These are phyloP conservation scores for Phalacrocorax brasilianus DNA, from an alignment of 2,113 vertebrate species.

Conservation along the genomic window DNA sequence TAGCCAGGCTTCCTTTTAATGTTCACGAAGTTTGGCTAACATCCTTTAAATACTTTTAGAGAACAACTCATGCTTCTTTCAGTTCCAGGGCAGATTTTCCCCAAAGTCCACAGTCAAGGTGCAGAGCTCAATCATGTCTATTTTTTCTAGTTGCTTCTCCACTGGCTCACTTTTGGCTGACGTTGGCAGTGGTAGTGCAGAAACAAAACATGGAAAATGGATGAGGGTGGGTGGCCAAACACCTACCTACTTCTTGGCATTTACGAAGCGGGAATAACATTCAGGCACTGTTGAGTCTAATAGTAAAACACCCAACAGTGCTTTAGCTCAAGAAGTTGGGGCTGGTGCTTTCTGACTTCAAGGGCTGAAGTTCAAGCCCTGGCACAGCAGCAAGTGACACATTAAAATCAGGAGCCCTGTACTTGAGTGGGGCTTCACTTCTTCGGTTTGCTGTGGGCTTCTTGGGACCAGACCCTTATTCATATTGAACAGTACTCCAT, in stretches of 20 bases:
- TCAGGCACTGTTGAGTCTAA: neutral
- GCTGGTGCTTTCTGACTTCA: neutral
- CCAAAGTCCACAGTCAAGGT: neutral
- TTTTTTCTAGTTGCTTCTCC: neutral
- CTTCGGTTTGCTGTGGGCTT: neutral
- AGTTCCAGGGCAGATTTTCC: neutral
- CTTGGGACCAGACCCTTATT: neutral
- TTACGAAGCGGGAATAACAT: neutral
- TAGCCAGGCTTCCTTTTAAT: neutral
- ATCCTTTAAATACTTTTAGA: neutral
- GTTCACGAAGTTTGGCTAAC: neutral
- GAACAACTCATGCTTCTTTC: neutral
- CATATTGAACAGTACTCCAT: neutral
- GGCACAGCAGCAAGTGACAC: neutral
- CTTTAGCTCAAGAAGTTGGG: neutral
- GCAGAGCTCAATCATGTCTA: neutral
- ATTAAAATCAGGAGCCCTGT: neutral
- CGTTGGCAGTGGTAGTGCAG: neutral
- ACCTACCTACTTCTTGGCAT: neutral
- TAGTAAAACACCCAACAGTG: neutral
- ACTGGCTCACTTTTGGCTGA: neutral
- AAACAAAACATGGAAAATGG: neutral
- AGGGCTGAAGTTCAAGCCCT: neutral
- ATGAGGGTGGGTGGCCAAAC: neutral
- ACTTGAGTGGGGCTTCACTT: neutral